phyloP scores from a whole-genome alignment of 1,140 invertebrate genomes.

The Papilio dardanus region DNA sequence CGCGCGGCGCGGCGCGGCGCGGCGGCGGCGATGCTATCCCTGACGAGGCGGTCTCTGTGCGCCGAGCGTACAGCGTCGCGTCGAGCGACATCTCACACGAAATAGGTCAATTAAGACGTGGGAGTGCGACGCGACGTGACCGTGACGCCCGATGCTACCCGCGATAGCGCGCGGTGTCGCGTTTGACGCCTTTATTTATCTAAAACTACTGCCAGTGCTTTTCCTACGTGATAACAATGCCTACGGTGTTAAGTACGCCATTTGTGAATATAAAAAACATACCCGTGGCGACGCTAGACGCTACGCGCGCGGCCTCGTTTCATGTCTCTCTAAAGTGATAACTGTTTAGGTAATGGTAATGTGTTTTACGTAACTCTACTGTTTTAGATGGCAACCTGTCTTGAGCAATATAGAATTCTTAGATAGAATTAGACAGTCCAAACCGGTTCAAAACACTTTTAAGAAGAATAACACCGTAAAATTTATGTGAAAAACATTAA shows the following conservation, averaged over 20 bases:
- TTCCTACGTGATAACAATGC: slow-evolving; percentile 42
- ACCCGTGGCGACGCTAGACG: slow-evolving; percentile 31
- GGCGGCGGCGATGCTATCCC: slow-evolving; percentile 75
- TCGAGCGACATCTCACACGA: slow-evolving; percentile 72
- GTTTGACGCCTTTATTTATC: slow-evolving; percentile 74
- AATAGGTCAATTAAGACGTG: slow-evolving; percentile 81
- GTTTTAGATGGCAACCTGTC: slow-evolving; percentile 1
- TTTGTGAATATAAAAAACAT: slow-evolving; percentile 33
- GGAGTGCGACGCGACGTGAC: slow-evolving; percentile 77
- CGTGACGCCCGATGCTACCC: slow-evolving; percentile 70
- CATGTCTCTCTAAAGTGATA: slow-evolving; percentile 24
- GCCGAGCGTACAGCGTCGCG: slow-evolving; percentile 61
- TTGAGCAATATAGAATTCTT: background rate
- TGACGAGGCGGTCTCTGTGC: slow-evolving; percentile 56
- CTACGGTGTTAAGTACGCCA: slow-evolving; percentile 38
- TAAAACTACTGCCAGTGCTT: slow-evolving; percentile 54
- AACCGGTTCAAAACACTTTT: background rate
- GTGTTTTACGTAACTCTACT: slow-evolving; percentile 13
- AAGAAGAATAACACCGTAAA: background rate
- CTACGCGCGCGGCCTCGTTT: slow-evolving; percentile 23
- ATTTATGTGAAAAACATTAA: background rate
- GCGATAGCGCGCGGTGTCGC: slow-evolving; percentile 65
- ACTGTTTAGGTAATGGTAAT: slow-evolving; percentile 3
- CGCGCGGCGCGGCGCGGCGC: slow-evolving; percentile 73
- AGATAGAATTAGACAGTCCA: background rate